Base-by-base conservation (phyloP, 2,113 vertebrate genomes). In the Caranx melampygus region DNA sequence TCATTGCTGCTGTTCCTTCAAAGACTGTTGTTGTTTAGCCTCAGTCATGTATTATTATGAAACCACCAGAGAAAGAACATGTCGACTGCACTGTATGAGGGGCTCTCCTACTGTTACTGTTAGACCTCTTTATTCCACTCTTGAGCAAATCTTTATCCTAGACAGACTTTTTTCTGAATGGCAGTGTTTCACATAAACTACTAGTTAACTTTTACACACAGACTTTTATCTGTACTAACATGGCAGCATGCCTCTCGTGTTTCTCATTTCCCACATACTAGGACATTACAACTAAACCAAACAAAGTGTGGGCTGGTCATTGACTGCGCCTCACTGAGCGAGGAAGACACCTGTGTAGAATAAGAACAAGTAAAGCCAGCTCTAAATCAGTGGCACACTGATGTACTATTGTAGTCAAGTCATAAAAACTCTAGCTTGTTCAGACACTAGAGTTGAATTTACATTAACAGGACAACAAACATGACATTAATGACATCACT, bases 321-420 rank as follows among this genome's bases (percentile, higher is more conserved):
- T 8, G 9, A 20, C 26, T 60, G 31, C 2, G 49, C 67, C 49
- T 71, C 26, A 68, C 7, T 21, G 3, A 40, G 3, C 0, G 16
- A 61, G 20, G 21, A 31, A 0, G 62, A 52, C 3, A 1, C 44
- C 45, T 54, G 42, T 4, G 45, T 14, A 54, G 26, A 62, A 16
- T 54, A 21, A 40, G 59, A 87, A 88, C 87, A 7, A 10, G 80
- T 77, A 78, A 62, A 82, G 85, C 82, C 65, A 51, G 87, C 45
- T 74, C 64, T 7, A 21, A 21, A 81, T 90, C 65, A 44, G 31
- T 44, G 34, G 70, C 65, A 77, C 42, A 49, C 16, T 71, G 62
- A 33, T 40, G 33, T 47, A 35, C 0, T 49, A 52, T 73, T 62
- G 49, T 4, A 18, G 10, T 21, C 21, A 42, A 26, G 21, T 21